Evolutionary conservation across 2,888 invertebrate species (phyloP), one percentile per base, ranked within the genome.

Genomic region (Lepidochrysops patricia): DNA sequence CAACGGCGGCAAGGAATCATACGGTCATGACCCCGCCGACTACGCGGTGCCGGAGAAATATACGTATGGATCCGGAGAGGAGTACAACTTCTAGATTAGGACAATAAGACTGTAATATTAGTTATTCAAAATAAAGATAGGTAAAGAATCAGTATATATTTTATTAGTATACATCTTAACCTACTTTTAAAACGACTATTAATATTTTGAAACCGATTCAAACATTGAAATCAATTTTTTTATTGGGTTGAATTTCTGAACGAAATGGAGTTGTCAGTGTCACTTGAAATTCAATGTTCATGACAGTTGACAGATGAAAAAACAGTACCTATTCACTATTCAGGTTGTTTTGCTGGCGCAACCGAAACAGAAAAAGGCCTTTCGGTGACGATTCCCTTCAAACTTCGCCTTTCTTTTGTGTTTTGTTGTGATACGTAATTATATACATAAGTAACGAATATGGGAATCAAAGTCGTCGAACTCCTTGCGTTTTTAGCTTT

Each of bases 21-120:
- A 76, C 35, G 89, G 89, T 0, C 87, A 89, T 64, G 82, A 89
- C 63, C 78, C 80, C 13, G 78, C 75, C 4, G 88, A 89, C 64
- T 90, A 89, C 64, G 66, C 73, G 2, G 73, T 89, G 25, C 89
- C 89, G 2, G 79, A 85, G 62, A 84, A 80, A 63, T 90, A 89
- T 60, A 79, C 81, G 0, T 89, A 88, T 63, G 89, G 86, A 4
- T 68, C 72, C 1, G 87, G 79, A 29, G 84, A 85, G n/a, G 82
- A 84, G 63, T 82, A 82, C 63, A 77, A 83, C 61, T 85, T 79
- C 66, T 83, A 79, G 67, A 69, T 6, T 27, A 43, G 19, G 9
- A 43, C 43, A 23, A 43, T 9, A 15, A 26, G 29, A 50, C 27
- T 23, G 23, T 34, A 25, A 34, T 34, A 15, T 6, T 34, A n/a